Evolutionary conservation across 2,797 vertebrate species (phyloP), one percentile per base, ranked within the genome.

Genomic region (Heteromormyrus szaboi): DNA sequence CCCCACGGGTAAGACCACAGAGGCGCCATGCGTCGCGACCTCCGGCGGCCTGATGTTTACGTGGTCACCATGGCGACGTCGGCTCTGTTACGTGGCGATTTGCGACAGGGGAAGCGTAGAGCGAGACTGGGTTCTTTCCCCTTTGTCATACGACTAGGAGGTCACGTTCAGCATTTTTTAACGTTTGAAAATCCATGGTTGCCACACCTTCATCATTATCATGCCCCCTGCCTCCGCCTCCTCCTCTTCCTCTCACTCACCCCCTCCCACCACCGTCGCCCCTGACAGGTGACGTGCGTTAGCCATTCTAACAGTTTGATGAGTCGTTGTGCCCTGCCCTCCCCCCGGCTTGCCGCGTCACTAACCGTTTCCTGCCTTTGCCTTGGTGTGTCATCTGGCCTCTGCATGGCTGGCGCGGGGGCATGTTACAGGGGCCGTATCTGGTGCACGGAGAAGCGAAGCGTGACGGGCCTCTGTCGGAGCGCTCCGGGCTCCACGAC

Each of bases 401-500:
- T 59, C 62, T 89, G 88, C 88, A 89, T 86, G 88, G 72, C 65
- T 88, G 93, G 86, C 81, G 50, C 88, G 94, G 88, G 76, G 92
- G 91, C 22, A 93, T 93, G 94, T 93, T 94, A 94, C 96, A 98
- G 98, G 97, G 97, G 93, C 95, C 97, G 88, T 97, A 97, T 96
- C 94, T 97, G 94, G 96, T 96, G 93, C 97, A 97, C 54, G 97
- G 97, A 89, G 97, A 98, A 93, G 97, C 96, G 94, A 96, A 96
- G 92, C 94, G 94, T 11, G 96, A 98, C 72, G 95, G 96, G 90
- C 93, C 95, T 87, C 92, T 95, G 83, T 94, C 96, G 22, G 97
- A 98, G 93, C 96, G 94, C 54, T 93, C 95, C 91, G 93, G 94
- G 85, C 94, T 96, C 92, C 97, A 97, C 29, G 96, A 97, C 92